phyloP scores from a whole-genome alignment of 2,797 vertebrate species.

The Nasua narica region DNA sequence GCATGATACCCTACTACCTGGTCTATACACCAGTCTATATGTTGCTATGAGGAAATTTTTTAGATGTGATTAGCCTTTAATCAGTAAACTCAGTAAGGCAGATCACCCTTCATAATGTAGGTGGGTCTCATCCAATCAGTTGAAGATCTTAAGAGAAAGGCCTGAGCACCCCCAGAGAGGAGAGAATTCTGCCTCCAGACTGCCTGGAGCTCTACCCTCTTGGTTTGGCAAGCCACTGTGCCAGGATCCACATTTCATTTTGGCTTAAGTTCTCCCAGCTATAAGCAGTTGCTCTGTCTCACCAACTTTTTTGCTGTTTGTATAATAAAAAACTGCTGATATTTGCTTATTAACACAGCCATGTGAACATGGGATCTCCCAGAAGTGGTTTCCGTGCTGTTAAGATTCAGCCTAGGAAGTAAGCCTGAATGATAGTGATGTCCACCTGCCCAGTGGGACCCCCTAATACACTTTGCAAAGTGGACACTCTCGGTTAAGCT shows the following conservation, averaged over 20 bases:
- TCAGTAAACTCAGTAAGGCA: not conserved
- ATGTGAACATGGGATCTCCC: not conserved
- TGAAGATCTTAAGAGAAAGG: not conserved
- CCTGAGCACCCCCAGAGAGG: not conserved
- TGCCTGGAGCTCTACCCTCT: not conserved
- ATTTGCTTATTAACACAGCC: not conserved
- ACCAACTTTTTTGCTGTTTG: not conserved
- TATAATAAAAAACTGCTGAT: not conserved
- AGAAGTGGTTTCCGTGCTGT: not conserved
- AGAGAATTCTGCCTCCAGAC: not conserved
- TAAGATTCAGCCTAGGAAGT: not conserved
- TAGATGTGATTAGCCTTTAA: not conserved
- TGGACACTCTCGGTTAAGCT: not conserved
- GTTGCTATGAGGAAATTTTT: not conserved
- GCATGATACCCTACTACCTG: not conserved
- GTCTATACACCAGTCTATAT: not conserved
- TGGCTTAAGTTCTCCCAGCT: not conserved
- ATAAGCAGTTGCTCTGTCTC: not conserved
- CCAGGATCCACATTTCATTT: not conserved
- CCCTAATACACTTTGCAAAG: not conserved
- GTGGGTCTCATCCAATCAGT: not conserved
- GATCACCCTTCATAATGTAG: not conserved
- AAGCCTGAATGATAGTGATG: not conserved
- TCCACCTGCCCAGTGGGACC: fast-evolving
- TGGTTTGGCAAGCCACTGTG: not conserved